Evolutionary conservation across 2,888 invertebrate genomes (phyloP), one percentile per base, ranked within the genome.

Genomic region (Drosophila flavopinicola): DNA sequence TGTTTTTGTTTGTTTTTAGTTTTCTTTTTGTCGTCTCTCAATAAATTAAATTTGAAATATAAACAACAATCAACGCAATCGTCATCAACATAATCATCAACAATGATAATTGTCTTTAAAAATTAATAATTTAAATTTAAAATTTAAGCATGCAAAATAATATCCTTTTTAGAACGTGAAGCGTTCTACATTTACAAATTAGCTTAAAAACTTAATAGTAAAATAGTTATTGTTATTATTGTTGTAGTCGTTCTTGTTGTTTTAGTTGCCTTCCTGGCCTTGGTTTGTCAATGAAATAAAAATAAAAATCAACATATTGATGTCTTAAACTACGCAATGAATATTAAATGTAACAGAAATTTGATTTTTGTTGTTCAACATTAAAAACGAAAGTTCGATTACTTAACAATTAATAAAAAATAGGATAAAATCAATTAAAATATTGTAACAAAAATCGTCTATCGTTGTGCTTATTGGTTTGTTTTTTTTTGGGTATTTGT

Each of bases 371-470:
- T 58, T 24, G 23, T 33, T 66, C 10, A 17, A 10, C n/a, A 29
- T 42, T 44, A 33, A 64, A 42, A 53, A 70, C 29, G 70, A 70
- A 41, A 56, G 27, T 56, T 67, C 37, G 38, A 9, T 56, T 49
- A 44, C 66, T 51, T 59, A 65, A 37, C 13, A 39, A 39, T 25
- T 11, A 29, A 30, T n/a, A 38, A n/a, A 33, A 25, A 45, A n/a
- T 10, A 4, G 27, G 4, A 27, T 68, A 37, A 41, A 74, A 56
- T 52, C 35, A 42, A 29, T 24, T 49, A 10, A 35, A 41, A 44
- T 44, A 20, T 39, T 63, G 58, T 67, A 80, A 83, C 66, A 78
- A 84, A 70, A 75, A 75, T 71, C 57, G 82, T 77, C 74, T 45
- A 64, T 63, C 37, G 44, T 57, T 61, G 58, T 59, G 44, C 57